Evolutionary conservation across 2,888 invertebrate species (phyloP).

Genomic region (Phytoseiulus persimilis): DNA sequence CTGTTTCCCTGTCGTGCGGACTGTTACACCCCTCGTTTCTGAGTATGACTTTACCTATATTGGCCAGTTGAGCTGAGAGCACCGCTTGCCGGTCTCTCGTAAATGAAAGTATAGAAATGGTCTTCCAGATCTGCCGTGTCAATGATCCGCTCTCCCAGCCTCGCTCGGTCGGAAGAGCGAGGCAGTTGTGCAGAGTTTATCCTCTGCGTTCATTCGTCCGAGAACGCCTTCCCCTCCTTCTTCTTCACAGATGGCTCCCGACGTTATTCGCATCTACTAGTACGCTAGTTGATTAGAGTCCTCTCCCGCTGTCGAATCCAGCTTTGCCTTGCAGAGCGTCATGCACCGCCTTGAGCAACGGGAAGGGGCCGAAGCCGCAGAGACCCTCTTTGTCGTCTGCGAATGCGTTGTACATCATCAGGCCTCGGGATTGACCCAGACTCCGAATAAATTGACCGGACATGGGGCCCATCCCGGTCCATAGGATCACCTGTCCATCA

Average conservation of each 20-base stretch:
- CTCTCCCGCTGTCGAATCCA: background rate
- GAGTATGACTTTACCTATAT: background rate
- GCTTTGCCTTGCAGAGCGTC: slow-evolving; percentile 25
- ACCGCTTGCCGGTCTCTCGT: background rate
- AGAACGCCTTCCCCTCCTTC: background rate
- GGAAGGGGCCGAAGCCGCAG: slow-evolving; percentile 31
- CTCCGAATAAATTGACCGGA: slow-evolving; percentile 34
- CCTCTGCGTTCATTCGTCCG: background rate
- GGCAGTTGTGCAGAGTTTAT: background rate
- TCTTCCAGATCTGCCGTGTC: too few relatives aligned
- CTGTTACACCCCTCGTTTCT: background rate
- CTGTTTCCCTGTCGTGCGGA: background rate
- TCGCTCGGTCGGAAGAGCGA: background rate
- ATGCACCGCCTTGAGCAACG: slow-evolving; percentile 27
- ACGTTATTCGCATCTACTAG: background rate
- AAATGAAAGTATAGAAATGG: background rate
- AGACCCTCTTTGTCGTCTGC: slow-evolving; percentile 33
- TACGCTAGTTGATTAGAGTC: background rate
- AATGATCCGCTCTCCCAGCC: background rate
- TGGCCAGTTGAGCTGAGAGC: slow-evolving; percentile 5
- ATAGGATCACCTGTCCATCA: slow-evolving; percentile 30
- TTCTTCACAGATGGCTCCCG: background rate
- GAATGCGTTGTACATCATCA: slow-evolving; percentile 39
- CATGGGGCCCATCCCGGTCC: slow-evolving; percentile 36
- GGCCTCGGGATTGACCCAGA: slow-evolving; percentile 30